A percentile compares a stretch with the other conserved stretches of the same genome.
These are phyloP conservation scores for Sylvilagus bachmani DNA, from an alignment of 2,113 vertebrate genomes.

Conservation along the genomic window DNA sequence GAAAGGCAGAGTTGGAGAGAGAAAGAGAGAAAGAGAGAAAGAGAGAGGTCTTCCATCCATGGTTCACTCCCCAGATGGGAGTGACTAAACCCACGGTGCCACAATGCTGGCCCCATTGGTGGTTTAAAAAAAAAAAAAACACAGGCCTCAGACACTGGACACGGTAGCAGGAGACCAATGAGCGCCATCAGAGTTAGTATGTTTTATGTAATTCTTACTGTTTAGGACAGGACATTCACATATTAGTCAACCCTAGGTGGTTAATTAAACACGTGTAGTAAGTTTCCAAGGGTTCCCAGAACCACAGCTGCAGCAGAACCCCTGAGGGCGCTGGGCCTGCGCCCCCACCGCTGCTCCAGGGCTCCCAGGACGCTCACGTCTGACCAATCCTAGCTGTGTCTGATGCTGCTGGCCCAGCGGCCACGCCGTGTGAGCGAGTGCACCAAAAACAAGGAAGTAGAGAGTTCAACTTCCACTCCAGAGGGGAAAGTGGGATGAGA, in stretches of 20 bases:
- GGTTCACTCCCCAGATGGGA: no score
- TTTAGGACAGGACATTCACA: background rate
- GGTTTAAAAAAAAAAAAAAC: no score
- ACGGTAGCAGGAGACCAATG: background rate
- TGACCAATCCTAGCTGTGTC: background rate
- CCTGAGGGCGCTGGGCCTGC: background rate
- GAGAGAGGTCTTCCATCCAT: no score
- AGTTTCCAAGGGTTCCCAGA: background rate
- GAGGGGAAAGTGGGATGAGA: fast-evolving
- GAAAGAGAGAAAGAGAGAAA: no score
- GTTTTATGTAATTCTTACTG: background rate
- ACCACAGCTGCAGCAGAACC: background rate
- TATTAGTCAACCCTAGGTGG: no score
- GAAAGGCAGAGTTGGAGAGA: no score
- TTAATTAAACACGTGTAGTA: background rate
- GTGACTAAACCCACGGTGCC: no score
- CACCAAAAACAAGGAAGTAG: background rate
- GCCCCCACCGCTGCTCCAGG: background rate
- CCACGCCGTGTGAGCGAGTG: background rate
- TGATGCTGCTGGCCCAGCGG: background rate
- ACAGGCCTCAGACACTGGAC: background rate
- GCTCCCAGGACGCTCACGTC: background rate
- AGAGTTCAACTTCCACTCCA: background rate
- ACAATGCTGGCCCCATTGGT: no score
- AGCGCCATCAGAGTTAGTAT: background rate